Base-by-base conservation (phyloP, 1,140 invertebrate species). In the Cecropterus lyciades region DNA sequence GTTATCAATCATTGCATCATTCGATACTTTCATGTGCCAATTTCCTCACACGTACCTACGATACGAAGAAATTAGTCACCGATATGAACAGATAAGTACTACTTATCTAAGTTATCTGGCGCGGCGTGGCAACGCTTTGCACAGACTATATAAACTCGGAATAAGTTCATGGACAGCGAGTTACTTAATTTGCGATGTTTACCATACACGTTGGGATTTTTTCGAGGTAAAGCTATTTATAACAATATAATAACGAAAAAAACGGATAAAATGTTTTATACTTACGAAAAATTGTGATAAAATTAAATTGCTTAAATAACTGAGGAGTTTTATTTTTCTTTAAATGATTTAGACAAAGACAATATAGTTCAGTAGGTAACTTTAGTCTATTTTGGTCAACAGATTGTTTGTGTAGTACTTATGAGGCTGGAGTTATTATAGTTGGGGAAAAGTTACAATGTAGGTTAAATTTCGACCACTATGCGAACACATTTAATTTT, bases 61-160 rank as follows among this genome's bases (percentile, higher is more conserved):
- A 43, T 24, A 43, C 17, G 17, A 33, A 24, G 9, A 17, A 43
- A 56, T 56, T 56, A 56, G 53, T 56, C 53, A 56, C 16, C 53
- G 40, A 24, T 43, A 27, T 16, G 16, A 45, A 16, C 11, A 43
- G 53, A 56, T 45, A 56, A 43, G 27, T 43, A 27, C n/a, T 10
- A 11, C 30, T 56, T 56, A 56, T 56, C 53, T 42, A 16, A 0
- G 16, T 37, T 43, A 11, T 14, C 13, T 43, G 5, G 33, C 33
- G 33, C 33, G 33, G 33, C 33, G 11, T 37, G 33, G 33, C 33
- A 37, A 37, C 33, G 11, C 10, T 37, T 1, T 37, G 33, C 33
- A 37, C 33, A 37, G 33, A 37, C 33, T 37, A 37, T 37, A 37
- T 37, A 37, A 11, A 37, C 33, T 37, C 33, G 33, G 9, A 37